These are phyloP conservation scores for Drosophila fungiperda DNA, from an alignment of 2,888 invertebrate species.

Conservation along the genomic window DNA sequence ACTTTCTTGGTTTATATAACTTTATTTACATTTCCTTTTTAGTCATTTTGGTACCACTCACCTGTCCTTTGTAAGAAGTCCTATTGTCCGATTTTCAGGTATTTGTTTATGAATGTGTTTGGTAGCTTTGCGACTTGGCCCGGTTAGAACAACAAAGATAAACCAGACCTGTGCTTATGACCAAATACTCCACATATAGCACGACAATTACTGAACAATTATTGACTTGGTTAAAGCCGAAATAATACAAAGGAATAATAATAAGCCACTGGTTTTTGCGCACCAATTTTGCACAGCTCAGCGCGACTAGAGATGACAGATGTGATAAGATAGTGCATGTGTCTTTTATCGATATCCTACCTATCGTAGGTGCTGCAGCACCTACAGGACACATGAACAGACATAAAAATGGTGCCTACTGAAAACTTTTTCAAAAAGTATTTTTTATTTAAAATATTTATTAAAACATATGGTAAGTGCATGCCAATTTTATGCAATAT, in stretches of 20 bases:
- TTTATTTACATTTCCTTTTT: not conserved
- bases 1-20: conserved; percentile 34
- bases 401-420: not conserved
- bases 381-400: not conserved
- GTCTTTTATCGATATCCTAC: conserved; percentile 5
- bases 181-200: not conserved
- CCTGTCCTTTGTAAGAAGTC: conserved; percentile 19
- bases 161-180: conserved; percentile 2
- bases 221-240: conserved; percentile 11
- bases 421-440: conserved; percentile 1
- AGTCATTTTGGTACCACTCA: conserved; percentile 21
- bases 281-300: conserved; percentile 53
- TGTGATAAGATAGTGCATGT: not conserved
- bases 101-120: not conserved
- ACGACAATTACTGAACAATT: conserved; percentile 2
- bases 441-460: not conserved
- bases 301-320: conserved; percentile 52
- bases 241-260: conserved; percentile 18
- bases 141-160: conserved; percentile 1
- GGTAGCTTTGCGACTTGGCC: not conserved
- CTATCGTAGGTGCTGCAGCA: conserved; percentile 38
- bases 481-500: not conserved
- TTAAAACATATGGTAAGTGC: no score
- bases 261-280: conserved; percentile 47
- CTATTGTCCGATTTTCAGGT: not conserved